Conservation (phyloP, 2,888 invertebrate genomes). For the Creontiades dilutus region DNA sequence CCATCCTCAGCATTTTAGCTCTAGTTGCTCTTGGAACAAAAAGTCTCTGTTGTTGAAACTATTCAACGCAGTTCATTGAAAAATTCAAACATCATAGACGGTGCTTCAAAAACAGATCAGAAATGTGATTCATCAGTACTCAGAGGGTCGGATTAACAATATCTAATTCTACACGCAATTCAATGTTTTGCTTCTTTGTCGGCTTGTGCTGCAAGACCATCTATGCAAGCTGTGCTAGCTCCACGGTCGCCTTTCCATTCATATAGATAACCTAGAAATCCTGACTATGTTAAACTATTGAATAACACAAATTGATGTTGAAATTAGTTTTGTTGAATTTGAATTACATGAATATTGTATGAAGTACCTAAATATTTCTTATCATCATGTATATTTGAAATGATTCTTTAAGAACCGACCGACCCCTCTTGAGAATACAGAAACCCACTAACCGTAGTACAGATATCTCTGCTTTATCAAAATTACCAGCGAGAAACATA, state of each 20-base stretch:
- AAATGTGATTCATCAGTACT: neutral
- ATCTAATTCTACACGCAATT: neutral
- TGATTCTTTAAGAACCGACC: neutral
- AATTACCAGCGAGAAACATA: conserved; percentile 40
- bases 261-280: no score
- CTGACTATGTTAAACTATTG: no score
- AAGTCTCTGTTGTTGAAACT: conserved; percentile 6
- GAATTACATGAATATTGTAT: no score
- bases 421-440: neutral
- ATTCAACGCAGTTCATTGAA: neutral
- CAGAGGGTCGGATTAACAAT: neutral
- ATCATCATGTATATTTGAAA: no score
- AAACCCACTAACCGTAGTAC: neutral
- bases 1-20: conserved; percentile 51
- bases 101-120: neutral
- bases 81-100: neutral
- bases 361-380: no score
- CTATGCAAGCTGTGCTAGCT: no score
- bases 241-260: no score
- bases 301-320: no score
- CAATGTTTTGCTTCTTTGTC: neutral
- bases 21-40: conserved; percentile 31
- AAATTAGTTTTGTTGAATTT: no score
- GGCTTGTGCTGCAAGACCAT: no score
- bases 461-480: neutral